Conservation (phyloP, 2,113 vertebrate genomes). For the Coreoperca whiteheadi region DNA sequence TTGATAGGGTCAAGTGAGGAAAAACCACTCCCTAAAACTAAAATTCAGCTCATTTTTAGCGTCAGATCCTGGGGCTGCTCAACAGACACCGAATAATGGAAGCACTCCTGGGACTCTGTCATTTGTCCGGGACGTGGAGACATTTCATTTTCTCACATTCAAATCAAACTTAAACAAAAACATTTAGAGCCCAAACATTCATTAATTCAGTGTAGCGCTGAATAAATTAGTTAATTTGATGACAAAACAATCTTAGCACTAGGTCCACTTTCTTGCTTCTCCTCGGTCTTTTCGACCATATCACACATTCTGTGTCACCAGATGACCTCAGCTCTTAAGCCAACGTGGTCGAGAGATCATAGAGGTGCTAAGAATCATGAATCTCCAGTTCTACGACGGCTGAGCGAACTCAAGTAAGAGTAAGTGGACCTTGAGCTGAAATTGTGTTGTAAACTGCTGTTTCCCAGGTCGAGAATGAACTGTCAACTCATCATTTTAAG, state of each 20-base stretch:
- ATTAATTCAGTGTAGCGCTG: neutral
- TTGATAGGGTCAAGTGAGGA: too few species aligned
- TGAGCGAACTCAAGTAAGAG: neutral
- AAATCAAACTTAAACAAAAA: neutral
- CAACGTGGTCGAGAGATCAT: too few species aligned
- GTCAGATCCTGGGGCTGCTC: neutral
- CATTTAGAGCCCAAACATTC: neutral
- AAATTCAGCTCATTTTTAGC: too few species aligned
- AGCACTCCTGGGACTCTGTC: neutral
- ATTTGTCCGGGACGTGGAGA: neutral
- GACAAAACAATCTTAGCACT: neutral
- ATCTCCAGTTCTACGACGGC: too few species aligned
- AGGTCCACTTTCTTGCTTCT: neutral
- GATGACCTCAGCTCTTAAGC: neutral
- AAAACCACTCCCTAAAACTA: neutral
- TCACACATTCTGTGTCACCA: neutral
- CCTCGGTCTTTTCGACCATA: neutral
- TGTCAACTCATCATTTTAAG: too few species aligned
- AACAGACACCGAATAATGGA: neutral
- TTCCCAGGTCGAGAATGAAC: too few species aligned
- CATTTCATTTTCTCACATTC: neutral
- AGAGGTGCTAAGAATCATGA: too few species aligned
- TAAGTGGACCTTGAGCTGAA: too few species aligned
- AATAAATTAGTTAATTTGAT: neutral
- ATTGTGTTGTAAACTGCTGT: too few species aligned